A percentile compares a stretch with the other conserved stretches of the same genome.
Evolutionary conservation across 2,797 vertebrate genomes (phyloP).

Genomic region (Malurus splendens): DNA sequence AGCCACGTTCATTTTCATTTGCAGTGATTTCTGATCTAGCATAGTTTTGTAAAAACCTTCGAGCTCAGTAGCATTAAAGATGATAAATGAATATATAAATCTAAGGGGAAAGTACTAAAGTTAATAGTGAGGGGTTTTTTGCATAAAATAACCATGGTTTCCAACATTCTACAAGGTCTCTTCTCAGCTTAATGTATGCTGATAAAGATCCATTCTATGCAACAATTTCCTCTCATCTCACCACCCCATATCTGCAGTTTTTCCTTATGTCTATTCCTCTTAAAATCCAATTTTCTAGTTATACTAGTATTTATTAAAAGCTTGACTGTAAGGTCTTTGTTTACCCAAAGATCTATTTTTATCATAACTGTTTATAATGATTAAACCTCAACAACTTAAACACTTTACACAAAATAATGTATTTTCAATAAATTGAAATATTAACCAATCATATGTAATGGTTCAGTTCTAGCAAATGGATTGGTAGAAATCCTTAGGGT

Average conservation of each 20-base stretch:
- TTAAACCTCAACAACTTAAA: constrained; percentile 72
- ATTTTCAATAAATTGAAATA: constrained; percentile 89
- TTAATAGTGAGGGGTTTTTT: not conserved
- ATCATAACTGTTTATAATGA: constrained; percentile 74
- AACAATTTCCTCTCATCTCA: not conserved
- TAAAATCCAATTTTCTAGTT: constrained; percentile 68
- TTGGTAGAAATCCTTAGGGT: constrained; percentile 78
- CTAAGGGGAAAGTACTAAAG: not conserved
- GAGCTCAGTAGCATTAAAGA: not conserved
- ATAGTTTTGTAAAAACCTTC: not conserved
- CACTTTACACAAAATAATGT: constrained; percentile 75
- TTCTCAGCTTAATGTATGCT: not conserved
- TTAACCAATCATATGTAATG: constrained; percentile 90
- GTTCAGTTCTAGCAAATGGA: constrained; percentile 78
- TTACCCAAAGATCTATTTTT: constrained; percentile 71
- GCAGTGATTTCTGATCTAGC: not conserved
- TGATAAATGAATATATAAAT: not conserved
- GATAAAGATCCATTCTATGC: not conserved
- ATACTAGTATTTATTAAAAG: constrained; percentile 68
- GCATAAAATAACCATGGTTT: not conserved
- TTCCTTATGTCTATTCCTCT: not conserved
- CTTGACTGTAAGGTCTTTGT: constrained; percentile 59
- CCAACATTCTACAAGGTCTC: not conserved
- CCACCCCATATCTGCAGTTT: not conserved
- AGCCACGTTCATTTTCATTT: not conserved